phyloP scores from a whole-genome alignment of 2,888 invertebrate genomes.

The Cataglyphis cursor region DNA sequence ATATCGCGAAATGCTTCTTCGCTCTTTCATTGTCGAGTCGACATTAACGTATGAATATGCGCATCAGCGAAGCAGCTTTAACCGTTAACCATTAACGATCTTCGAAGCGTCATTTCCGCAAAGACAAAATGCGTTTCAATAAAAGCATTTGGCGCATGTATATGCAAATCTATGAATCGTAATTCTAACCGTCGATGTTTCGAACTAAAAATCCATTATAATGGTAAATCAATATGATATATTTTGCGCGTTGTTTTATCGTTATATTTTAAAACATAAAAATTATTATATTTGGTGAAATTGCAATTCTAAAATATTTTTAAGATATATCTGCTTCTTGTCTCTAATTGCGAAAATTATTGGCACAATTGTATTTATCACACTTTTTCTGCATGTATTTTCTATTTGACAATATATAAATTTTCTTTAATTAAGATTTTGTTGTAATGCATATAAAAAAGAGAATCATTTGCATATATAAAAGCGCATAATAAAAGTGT shows the following conservation, averaged over 20 bases:
- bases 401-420: neutral
- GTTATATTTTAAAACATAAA: neutral
- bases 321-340: neutral
- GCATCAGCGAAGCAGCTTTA: slow-evolving; percentile 9
- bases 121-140: neutral
- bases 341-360: neutral
- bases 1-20: slow-evolving; percentile 19
- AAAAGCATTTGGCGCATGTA: neutral
- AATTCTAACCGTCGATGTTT: neutral
- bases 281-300: neutral
- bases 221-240: neutral
- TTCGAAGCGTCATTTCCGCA: neutral
- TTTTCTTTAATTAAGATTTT: neutral
- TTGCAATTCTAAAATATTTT: neutral
- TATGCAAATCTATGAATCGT: neutral
- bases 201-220: neutral
- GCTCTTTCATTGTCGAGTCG: slow-evolving; percentile 18
- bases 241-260: neutral
- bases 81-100: neutral
- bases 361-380: slow-evolving; percentile 1
- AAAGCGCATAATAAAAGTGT: neutral
- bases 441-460: neutral
- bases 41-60: slow-evolving; percentile 24
- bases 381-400: neutral
- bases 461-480: neutral